Conservation (phyloP, 2,797 vertebrate species). For the Hyperoplus lanceolatus region DNA sequence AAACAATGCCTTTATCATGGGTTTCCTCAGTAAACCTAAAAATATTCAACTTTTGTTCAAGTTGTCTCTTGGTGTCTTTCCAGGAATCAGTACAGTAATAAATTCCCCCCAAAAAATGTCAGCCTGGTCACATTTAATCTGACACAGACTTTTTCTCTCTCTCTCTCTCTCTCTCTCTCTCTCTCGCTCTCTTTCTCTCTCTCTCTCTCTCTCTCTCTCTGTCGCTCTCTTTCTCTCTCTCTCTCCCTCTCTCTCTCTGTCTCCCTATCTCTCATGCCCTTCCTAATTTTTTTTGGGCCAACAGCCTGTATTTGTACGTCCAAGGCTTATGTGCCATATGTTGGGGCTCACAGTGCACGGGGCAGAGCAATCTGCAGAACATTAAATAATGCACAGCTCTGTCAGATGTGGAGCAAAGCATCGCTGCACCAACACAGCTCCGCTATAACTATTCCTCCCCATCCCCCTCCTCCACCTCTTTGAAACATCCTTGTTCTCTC, state of each 20-base stretch:
- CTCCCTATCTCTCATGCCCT: conserved; percentile 25
- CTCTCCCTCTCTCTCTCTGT: conserved; percentile 4
- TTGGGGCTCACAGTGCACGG: conserved; percentile 53
- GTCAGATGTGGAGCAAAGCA: conserved; percentile 70
- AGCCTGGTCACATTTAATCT: too few species aligned
- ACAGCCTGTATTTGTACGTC: background rate
- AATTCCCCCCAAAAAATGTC: conserved; percentile 1
- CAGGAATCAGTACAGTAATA: conserved; percentile 17
- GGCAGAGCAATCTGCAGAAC: conserved; percentile 61
- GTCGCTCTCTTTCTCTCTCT: background rate
- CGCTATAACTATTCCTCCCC: conserved; percentile 50
- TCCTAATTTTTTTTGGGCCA: background rate
- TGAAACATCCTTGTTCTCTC: conserved; percentile 6
- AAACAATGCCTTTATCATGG: too few species aligned
- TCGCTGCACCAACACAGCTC: conserved; percentile 57
- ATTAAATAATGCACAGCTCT: conserved; percentile 78
- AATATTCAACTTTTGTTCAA: background rate
- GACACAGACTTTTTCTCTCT: background rate
- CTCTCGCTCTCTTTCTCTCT: conserved; percentile 27
- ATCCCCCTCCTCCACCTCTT: conserved; percentile 44
- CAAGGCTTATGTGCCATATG: conserved; percentile 32
- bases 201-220: background rate
- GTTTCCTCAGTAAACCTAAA: too few species aligned
- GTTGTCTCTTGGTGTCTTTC: conserved; percentile 6
- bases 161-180: background rate